phyloP scores from a whole-genome alignment of 2,113 vertebrate genomes.

The Aleadryas rufinucha region DNA sequence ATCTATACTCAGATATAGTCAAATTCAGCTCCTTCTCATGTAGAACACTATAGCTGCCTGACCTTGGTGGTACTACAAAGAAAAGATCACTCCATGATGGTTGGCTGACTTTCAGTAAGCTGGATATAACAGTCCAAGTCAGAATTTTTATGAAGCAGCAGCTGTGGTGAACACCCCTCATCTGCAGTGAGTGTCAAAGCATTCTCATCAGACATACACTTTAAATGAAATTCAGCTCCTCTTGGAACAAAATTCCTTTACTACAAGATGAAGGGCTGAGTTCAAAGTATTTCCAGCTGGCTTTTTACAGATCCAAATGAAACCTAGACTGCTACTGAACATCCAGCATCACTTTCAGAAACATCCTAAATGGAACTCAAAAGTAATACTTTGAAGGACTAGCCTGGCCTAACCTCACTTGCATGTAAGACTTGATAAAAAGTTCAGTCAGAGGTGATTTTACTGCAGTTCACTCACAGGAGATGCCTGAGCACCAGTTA shows the following conservation, averaged over 20 bases:
- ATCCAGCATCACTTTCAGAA: background rate
- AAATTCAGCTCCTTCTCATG: background rate
- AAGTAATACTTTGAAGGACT: background rate
- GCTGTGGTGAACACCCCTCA: background rate
- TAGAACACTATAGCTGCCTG: background rate
- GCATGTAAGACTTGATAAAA: background rate
- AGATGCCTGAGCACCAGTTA: background rate
- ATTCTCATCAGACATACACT: rapidly evolving
- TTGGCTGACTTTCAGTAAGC: background rate
- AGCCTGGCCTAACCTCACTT: background rate
- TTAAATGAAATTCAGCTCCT: background rate
- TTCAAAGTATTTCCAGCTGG: background rate
- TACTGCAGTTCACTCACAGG: background rate
- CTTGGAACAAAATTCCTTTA: background rate
- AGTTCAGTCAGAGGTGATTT: background rate
- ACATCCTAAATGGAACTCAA: background rate
- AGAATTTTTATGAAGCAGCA: background rate
- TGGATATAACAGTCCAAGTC: background rate
- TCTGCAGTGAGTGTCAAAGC: background rate
- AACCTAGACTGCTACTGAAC: background rate
- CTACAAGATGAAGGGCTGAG: background rate
- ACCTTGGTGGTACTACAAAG: background rate
- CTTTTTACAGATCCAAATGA: background rate
- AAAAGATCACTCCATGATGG: rapidly evolving
- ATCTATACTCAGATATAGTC: background rate